phyloP scores from a whole-genome alignment of 2,113 vertebrate genomes.

The Cairina moschata region DNA sequence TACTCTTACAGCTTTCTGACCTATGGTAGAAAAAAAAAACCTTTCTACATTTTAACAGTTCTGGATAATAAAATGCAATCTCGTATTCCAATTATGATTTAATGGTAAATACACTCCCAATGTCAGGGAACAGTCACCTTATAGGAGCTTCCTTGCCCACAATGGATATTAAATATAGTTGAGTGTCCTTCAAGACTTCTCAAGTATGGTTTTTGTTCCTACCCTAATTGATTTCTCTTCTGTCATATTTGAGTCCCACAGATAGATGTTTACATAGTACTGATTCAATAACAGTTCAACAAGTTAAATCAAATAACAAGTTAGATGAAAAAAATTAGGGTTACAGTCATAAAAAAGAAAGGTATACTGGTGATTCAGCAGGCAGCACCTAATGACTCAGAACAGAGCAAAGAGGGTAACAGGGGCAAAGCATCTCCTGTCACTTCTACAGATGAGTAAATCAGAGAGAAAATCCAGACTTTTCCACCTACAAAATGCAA shows the following conservation, averaged over 20 bases:
- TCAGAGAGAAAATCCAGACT: background rate
- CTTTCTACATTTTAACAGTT: conserved; percentile 62
- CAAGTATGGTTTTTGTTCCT: conserved; percentile 60
- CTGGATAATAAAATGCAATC: conserved; percentile 67
- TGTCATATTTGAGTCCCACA: conserved; percentile 38
- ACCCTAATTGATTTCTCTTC: conserved; percentile 73
- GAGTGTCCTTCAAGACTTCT: conserved; percentile 70
- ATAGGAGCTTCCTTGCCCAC: conserved; percentile 62
- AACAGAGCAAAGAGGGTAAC: background rate
- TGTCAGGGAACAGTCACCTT: conserved; percentile 65
- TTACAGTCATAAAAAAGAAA: background rate
- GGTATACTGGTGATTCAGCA: conserved; percentile 18
- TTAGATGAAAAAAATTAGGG: conserved; percentile 4
- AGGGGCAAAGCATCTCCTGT: background rate
- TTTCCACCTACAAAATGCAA: background rate
- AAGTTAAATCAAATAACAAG: conserved; percentile 44
- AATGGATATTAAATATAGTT: conserved; percentile 72
- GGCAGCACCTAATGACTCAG: background rate
- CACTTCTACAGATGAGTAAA: background rate
- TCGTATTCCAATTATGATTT: conserved; percentile 75
- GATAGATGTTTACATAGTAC: conserved; percentile 49
- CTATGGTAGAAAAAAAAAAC: background rate
- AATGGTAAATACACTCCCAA: conserved; percentile 71
- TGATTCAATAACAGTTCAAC: conserved; percentile 34
- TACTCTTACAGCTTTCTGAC: conserved; percentile 13